phyloP scores from a whole-genome alignment of 2,113 vertebrate genomes.

The Tauraco erythrolophus region DNA sequence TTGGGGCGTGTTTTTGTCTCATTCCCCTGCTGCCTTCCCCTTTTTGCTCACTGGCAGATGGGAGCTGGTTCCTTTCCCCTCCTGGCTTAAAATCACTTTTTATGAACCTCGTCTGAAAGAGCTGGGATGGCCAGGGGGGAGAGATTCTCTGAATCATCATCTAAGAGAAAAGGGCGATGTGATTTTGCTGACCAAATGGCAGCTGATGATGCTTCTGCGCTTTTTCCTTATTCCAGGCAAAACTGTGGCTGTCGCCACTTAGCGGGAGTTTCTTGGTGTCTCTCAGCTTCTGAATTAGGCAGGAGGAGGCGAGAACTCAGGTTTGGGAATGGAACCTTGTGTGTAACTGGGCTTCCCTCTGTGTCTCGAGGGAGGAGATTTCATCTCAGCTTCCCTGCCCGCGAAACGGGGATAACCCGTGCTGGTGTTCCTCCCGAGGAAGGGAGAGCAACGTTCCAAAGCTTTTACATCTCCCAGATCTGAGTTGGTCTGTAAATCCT shows the following conservation, averaged over 20 bases:
- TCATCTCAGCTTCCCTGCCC: neutral
- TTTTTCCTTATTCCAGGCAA: neutral
- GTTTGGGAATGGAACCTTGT: neutral
- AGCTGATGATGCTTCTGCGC: neutral
- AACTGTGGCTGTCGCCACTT: neutral
- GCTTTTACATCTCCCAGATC: neutral
- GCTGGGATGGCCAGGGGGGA: neutral
- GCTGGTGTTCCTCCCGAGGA: neutral
- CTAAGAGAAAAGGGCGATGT: neutral
- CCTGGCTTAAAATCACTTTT: neutral
- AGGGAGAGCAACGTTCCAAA: neutral
- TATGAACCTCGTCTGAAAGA: neutral
- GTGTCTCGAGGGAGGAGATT: neutral
- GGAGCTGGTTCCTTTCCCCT: neutral
- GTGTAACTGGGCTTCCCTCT: neutral
- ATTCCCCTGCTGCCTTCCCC: neutral
- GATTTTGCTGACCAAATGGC: neutral
- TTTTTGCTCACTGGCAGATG: neutral
- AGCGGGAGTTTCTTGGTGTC: neutral
- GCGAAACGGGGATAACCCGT: accelerated
- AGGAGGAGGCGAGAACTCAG: neutral
- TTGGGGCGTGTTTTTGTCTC: neutral
- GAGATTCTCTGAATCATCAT: neutral
- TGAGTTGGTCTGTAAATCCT: neutral
- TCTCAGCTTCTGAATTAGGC: neutral